A percentile compares a stretch with the other conserved stretches of the same genome.
These are phyloP conservation scores for Thera britannica DNA, from an alignment of 2,888 invertebrate species.

Conservation along the genomic window DNA sequence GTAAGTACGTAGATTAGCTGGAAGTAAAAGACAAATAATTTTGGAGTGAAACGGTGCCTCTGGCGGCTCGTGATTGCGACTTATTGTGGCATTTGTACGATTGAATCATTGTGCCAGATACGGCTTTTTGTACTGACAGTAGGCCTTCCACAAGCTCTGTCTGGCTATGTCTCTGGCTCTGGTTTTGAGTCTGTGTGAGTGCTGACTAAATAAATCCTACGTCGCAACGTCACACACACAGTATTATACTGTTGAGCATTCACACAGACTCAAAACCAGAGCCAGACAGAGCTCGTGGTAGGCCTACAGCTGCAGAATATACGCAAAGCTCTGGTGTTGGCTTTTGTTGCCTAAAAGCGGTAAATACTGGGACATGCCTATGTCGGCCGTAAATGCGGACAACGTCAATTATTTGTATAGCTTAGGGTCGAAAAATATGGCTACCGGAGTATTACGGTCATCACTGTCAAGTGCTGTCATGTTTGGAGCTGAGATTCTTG, in stretches of 20 bases:
- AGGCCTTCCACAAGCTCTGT: too few relatives aligned
- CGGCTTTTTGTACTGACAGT: slow-evolving; percentile 21
- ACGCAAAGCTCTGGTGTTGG: background rate
- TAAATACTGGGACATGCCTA: background rate
- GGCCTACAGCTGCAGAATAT: too few relatives aligned
- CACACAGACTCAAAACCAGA: too few relatives aligned
- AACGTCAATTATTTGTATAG: background rate
- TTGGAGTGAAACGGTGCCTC: slow-evolving; percentile 27
- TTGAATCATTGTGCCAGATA: slow-evolving; percentile 34
- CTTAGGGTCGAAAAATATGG: background rate
- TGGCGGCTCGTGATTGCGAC: slow-evolving; percentile 38
- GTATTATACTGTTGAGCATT: too few relatives aligned
- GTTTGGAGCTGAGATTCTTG: too few relatives aligned
- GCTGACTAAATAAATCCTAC: too few relatives aligned
- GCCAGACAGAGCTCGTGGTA: too few relatives aligned
- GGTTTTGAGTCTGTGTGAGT: too few relatives aligned
- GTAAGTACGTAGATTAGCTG: slow-evolving; percentile 9
- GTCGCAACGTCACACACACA: too few relatives aligned
- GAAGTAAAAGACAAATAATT: slow-evolving; percentile 33
- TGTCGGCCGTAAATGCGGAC: background rate
- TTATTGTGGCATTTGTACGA: slow-evolving; percentile 38
- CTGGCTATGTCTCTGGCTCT: too few relatives aligned
- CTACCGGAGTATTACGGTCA: background rate
- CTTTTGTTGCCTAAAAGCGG: slow-evolving; percentile 2
- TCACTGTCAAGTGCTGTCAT: background rate